Evolutionary conservation across 2,888 invertebrate genomes (phyloP), one percentile per base, ranked within the genome.

Genomic region (Dioctria linearis): DNA sequence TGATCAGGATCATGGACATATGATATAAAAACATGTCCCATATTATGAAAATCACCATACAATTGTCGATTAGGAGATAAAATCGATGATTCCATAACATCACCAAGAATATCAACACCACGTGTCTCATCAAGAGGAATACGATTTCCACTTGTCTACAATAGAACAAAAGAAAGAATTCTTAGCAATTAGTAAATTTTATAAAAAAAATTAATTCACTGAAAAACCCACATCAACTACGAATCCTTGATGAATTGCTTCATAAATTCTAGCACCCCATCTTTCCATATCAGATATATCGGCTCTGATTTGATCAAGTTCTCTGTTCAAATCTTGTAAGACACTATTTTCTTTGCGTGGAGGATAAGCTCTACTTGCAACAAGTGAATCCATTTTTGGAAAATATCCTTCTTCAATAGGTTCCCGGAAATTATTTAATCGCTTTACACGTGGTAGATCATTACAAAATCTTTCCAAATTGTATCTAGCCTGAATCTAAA

Each of bases 371-470:
- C 95, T 90, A 85, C 94, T 94, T 40, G 95, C 92, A 4, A 95
- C 93, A 83, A 93, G 90, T 2, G 94, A 94, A 88, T 95, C 94
- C 86, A 96, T 89, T 88, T 96, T 96, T 4, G 95, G 94, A 90
- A 95, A 96, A 88, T 96, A 96, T 0, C 93, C 96, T 87, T 96
- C 95, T 0, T 88, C 87, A 83, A 96, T 94, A 11, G 94, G 93
- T 3, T 92, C 91, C 2, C 92, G 90, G 88, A 94, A 92, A 86
- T 95, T 91, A 83, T 91, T 91, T 84, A 91, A 92, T 0, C 93
- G 91, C 42, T 89, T 89, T 2, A 93, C 93, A 0, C 94, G 91
- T 0, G 90, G 86, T 85, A 96, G 86, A 4, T 91, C 91, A 87
- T 95, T 95, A 86, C 93, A 94, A 83, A 95, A 88, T 3, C 96